Conservation (phyloP, 2,113 vertebrate species). For the Varanus salvator region DNA sequence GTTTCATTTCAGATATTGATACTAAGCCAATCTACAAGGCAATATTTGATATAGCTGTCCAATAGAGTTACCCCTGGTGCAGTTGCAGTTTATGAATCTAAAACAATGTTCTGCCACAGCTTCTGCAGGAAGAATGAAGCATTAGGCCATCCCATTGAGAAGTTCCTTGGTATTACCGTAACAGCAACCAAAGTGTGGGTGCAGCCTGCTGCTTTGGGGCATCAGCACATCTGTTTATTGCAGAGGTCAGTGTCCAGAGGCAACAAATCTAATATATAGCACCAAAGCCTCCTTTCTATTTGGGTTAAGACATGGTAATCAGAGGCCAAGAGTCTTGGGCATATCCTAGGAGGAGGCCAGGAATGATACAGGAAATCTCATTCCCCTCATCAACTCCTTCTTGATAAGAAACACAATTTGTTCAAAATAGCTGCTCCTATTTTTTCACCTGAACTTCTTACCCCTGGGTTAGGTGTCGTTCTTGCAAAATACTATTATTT, state of each 20-base stretch:
- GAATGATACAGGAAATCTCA: neutral
- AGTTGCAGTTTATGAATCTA: neutral
- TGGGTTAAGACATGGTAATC: conserved; percentile 6
- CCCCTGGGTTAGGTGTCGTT: conserved; percentile 10
- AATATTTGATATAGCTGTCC: neutral
- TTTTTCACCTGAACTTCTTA: neutral
- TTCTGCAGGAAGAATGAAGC: neutral
- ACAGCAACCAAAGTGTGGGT: conserved; percentile 1
- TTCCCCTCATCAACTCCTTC: conserved; percentile 15
- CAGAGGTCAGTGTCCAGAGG: conserved; percentile 32
- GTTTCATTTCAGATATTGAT: neutral
- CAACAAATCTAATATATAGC: conserved; percentile 1
- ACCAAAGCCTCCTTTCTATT: neutral
- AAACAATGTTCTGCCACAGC: neutral
- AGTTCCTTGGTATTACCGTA: neutral
- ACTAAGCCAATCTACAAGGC: neutral
- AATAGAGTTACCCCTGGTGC: neutral
- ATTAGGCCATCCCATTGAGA: neutral
- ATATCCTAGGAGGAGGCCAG: neutral
- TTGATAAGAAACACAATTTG: conserved; percentile 53
- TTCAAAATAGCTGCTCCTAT: conserved; percentile 35
- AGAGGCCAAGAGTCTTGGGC: neutral
- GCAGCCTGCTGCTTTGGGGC: conserved; percentile 2
- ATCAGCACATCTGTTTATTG: neutral
- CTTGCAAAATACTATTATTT: conserved; percentile 54